Conservation (phyloP, 2,888 invertebrate genomes). For the Heliconius cydno region DNA sequence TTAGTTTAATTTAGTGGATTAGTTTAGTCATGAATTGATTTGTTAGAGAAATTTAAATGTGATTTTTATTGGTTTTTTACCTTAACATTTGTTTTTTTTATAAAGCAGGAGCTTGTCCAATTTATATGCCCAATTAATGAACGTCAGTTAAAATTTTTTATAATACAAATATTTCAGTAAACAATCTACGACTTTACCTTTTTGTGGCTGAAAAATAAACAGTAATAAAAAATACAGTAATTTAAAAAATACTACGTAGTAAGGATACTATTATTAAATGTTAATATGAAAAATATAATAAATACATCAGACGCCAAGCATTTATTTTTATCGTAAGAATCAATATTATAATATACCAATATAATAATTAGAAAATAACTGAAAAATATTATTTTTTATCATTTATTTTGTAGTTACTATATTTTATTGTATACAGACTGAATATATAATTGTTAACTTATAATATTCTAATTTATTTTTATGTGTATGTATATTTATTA, state of each 20-base stretch:
- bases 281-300: background rate
- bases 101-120: background rate
- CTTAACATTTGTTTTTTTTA: background rate
- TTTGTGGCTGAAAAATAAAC: background rate
- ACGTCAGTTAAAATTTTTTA: background rate
- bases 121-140: background rate
- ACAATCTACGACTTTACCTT: too few relatives aligned
- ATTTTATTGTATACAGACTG: constrained; percentile 63
- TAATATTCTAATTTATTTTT: constrained; percentile 60
- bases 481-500: constrained; percentile 26
- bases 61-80: constrained; percentile 15
- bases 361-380: constrained; percentile 21
- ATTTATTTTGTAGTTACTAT: constrained; percentile 47
- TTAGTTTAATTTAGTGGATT: constrained; percentile 30
- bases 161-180: background rate
- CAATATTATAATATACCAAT: background rate
- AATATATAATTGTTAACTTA: constrained; percentile 72
- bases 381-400: constrained; percentile 34
- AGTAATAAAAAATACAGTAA: background rate
- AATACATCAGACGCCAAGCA: background rate
- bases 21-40: constrained; percentile 7
- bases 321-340: constrained; percentile 10
- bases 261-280: background rate
- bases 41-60: constrained; percentile 26
- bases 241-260: background rate